Evolutionary conservation across 2,113 vertebrate genomes (phyloP).

Genomic region (Triplophysa siluroides): DNA sequence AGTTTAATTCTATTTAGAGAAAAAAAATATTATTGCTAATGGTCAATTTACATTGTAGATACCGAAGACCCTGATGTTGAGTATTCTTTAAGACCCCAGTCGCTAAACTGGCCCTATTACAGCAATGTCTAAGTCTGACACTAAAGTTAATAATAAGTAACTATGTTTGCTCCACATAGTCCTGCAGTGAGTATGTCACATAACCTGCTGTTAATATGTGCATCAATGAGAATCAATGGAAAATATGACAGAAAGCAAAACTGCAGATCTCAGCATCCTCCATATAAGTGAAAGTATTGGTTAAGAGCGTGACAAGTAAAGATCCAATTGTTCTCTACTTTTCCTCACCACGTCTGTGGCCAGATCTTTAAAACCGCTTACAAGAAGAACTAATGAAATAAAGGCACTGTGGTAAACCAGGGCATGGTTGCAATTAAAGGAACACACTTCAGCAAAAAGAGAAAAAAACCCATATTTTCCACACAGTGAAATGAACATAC

Average conservation of each 20-base stretch:
- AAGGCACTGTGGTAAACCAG: constrained; percentile 82
- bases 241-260: not conserved
- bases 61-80: too few species aligned
- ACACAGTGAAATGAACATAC: not conserved
- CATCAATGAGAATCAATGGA: constrained; percentile 61
- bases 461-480: not conserved
- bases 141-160: too few species aligned
- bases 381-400: constrained; percentile 76
- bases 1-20: too few species aligned
- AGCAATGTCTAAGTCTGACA: too few species aligned
- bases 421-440: constrained; percentile 85
- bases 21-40: too few species aligned
- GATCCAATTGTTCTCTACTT: not conserved
- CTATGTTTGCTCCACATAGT: too few species aligned
- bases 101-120: too few species aligned
- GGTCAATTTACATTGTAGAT: too few species aligned
- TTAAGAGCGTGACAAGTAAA: not conserved
- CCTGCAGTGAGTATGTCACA: too few species aligned
- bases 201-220: too few species aligned
- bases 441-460: constrained; percentile 67
- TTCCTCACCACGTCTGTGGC: constrained; percentile 82
- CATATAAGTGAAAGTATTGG: constrained; percentile 7
- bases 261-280: not conserved
- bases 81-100: too few species aligned
- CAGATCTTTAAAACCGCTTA: constrained; percentile 83